Base-by-base conservation (phyloP, 2,113 vertebrate genomes). In the Geococcyx californianus region DNA sequence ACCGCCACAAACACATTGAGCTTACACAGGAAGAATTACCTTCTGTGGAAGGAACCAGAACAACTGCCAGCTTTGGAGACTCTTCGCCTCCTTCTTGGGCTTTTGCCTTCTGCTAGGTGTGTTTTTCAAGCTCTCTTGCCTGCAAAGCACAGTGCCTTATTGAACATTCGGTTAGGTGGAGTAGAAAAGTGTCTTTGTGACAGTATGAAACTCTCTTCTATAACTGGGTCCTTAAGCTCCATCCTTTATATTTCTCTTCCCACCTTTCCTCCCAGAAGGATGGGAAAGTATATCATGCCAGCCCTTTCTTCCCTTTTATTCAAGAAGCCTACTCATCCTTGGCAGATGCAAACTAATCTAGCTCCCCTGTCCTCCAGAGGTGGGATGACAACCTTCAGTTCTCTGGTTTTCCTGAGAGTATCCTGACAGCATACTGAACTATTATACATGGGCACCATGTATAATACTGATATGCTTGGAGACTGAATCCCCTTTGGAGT, bases 1-100 rank as follows among this genome's bases (percentile, higher is more conserved):
- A 56, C 68, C 86, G 11, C 60, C 44, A n/a, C 28, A 83, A 92
- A 59, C 60, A n/a, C 13, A 26, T 4, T 75, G 80, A 89, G 58
- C 64, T 86, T 75, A 62, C 26, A 59, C 42, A 74, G 59, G 67
- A 45, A 74, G 79, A 84, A 81, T n/a, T 81, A 69, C 70, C 47
- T 70, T 63, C 91, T 40, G 38, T 86, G 69, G 89, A 93, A 95
- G 72, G 52, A 86, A 80, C 59, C 33, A 81, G 76, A 92, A 90
- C 25, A 69, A 51, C 7, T 47, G 29, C 34, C 68, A 89, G 29
- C 55, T 40, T 47, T 70, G 38, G 59, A 70, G 29, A 70, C 20
- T 18, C 25, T 86, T 63, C 0, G 0, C 14, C 56, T 80, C 76
- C 55, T 51, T 42, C n/a, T 16, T 70, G 82, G 67, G 54, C 17